Percentiles rank a stretch among this genome's conserved stretches.
These are phyloP conservation scores for Charaxes varanes DNA, from an alignment of 1,140 invertebrate genomes.

Conservation along the genomic window DNA sequence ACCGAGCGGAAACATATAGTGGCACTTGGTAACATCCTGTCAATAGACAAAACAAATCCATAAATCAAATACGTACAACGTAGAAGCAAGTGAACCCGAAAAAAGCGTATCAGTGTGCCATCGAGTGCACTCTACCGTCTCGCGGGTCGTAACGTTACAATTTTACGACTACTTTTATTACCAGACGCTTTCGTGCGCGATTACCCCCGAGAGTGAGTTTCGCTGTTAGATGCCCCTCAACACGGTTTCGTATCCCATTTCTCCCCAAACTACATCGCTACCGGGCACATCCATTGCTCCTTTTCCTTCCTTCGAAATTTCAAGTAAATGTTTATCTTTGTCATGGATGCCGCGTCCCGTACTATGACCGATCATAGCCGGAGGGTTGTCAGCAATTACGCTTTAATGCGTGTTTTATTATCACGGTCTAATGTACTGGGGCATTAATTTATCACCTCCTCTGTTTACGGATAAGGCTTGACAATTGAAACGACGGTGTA, in stretches of 20 bases:
- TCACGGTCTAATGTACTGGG: conserved; percentile 66
- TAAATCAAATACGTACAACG: conserved; percentile 43
- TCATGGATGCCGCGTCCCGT: conserved; percentile 5
- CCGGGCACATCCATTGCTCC: conserved; percentile 16
- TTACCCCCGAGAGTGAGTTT: conserved; percentile 71
- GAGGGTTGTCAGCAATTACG: conserved; percentile 59
- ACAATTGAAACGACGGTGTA: conserved; percentile 66
- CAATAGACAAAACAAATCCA: conserved; percentile 37
- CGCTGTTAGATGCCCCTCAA: conserved; percentile 57
- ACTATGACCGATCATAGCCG: conserved; percentile 2
- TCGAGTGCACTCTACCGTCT: conserved; percentile 63
- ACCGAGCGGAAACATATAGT: conserved; percentile 22
- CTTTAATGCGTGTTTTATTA: conserved; percentile 71
- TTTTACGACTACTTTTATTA: conserved; percentile 65
- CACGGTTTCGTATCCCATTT: conserved; percentile 21
- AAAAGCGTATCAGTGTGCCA: conserved; percentile 65
- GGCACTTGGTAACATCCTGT: conserved; percentile 22
- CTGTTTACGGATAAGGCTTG: conserved; percentile 59
- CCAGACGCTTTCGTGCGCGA: conserved; percentile 67
- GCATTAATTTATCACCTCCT: conserved; percentile 68
- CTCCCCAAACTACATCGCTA: conserved; percentile 14
- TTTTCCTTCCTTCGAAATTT: conserved; percentile 6
- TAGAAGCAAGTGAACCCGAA: conserved; percentile 24
- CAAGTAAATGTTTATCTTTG: conserved; percentile 10
- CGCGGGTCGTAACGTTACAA: conserved; percentile 64